phyloP scores from a whole-genome alignment of 2,888 invertebrate genomes.

The Liodrosophila aerea region DNA sequence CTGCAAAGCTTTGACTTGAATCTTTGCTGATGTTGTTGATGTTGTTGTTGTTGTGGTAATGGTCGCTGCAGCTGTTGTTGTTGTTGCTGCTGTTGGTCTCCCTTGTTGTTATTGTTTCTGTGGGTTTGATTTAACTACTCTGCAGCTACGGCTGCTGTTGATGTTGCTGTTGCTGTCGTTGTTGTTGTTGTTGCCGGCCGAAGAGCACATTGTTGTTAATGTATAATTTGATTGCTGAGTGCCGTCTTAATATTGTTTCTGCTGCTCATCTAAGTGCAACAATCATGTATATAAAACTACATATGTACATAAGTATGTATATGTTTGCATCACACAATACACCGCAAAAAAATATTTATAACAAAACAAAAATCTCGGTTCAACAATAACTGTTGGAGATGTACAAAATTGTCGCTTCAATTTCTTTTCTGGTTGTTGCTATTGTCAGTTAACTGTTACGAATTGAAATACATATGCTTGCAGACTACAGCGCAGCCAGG shows the following conservation, averaged over 20 bases:
- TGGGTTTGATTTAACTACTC: conserved; percentile 8
- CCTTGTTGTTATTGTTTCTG: background rate
- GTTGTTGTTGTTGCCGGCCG: conserved; percentile 13
- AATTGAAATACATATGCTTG: conserved; percentile 4
- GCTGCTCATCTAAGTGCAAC: conserved; percentile 6
- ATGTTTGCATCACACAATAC: background rate
- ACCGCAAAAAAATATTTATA: background rate
- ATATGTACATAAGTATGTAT: background rate
- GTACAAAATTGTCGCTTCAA: no score
- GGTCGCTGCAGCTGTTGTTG: conserved; percentile 7
- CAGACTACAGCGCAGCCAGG: conserved; percentile 8
- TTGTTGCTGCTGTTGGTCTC: conserved; percentile 2
- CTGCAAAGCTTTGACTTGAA: conserved; percentile 19
- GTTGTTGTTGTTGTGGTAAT: conserved; percentile 3
- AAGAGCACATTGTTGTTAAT: conserved; percentile 14
- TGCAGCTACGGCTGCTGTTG: background rate
- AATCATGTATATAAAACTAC: conserved; percentile 10
- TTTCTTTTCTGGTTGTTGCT: conserved; percentile 9
- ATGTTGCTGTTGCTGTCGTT: conserved; percentile 10
- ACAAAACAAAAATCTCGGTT: no score
- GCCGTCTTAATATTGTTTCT: conserved; percentile 9
- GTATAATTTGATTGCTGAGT: conserved; percentile 8
- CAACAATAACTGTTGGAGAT: no score
- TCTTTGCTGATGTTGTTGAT: background rate
- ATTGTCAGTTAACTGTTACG: background rate